phyloP scores from a whole-genome alignment of 2,888 invertebrate species.

The Drosophila colorata region DNA sequence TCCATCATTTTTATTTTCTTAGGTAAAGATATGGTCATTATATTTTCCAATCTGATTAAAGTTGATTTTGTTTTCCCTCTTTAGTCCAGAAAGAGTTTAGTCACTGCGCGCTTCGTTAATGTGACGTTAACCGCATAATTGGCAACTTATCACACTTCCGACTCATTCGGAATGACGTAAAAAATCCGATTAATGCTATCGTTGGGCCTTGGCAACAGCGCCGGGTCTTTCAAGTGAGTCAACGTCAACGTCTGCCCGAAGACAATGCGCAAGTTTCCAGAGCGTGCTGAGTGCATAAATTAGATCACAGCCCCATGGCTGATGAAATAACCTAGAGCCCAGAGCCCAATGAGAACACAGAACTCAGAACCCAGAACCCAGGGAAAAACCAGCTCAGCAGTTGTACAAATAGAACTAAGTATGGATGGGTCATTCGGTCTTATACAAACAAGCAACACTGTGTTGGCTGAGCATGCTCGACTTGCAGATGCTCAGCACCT shows the following conservation, averaged over 20 bases:
- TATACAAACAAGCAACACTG: conserved; percentile 16
- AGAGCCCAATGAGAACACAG: not conserved
- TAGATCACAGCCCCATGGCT: conserved; percentile 37
- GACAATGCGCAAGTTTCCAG: conserved; percentile 16
- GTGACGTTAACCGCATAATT: conserved; percentile 23
- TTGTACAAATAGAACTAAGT: conserved; percentile 40
- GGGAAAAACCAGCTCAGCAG: conserved; percentile 49
- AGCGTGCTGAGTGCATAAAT: conserved; percentile 42
- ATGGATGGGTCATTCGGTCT: conserved; percentile 45
- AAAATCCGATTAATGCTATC: conserved; percentile 5
- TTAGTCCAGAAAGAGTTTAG: not conserved
- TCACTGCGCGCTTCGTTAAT: conserved; percentile 2
- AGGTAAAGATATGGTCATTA: no score
- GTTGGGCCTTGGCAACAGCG: conserved; percentile 39
- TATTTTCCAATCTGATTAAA: no score
- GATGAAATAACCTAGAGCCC: conserved; percentile 32
- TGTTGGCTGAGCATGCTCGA: not conserved
- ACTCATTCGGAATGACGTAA: conserved; percentile 21
- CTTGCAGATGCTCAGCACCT: conserved; percentile 8
- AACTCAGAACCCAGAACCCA: conserved; percentile 7
- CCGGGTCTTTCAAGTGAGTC: no score
- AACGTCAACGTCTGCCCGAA: no score
- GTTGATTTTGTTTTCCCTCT: no score
- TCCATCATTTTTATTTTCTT: no score
- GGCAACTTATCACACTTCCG: conserved; percentile 46